These are phyloP conservation scores for Synaphobranchus kaupii DNA, from an alignment of 2,797 vertebrate genomes.

Conservation along the genomic window DNA sequence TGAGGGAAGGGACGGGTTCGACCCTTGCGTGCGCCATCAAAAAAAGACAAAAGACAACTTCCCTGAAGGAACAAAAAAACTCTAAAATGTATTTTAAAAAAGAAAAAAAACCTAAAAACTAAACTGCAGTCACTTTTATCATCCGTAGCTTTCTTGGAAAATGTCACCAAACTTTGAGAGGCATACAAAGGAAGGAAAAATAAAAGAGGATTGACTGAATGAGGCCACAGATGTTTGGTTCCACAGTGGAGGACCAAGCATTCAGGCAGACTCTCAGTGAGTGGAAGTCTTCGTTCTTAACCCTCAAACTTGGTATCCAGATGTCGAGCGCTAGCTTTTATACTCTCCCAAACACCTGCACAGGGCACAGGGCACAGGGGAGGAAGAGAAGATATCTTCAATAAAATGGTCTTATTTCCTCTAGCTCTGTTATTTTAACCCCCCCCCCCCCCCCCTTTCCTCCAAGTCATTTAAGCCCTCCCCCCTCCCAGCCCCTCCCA, in stretches of 20 bases:
- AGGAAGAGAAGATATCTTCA: conserved; percentile 13
- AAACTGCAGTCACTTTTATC: not conserved
- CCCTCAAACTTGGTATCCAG: not conserved
- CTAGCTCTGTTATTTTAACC: not conserved
- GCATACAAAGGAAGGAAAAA: conserved; percentile 3
- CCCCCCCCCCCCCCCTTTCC: not conserved
- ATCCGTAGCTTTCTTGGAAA: not conserved
- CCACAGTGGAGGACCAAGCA: conserved; percentile 41
- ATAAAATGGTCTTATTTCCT: conserved; percentile 28
- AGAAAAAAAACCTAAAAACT: not conserved
- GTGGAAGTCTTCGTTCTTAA: conserved; percentile 45
- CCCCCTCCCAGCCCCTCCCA: not conserved
- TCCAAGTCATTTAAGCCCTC: not conserved
- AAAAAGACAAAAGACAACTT: not conserved
- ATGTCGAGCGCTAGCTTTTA: conserved; percentile 39
- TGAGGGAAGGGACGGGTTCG: not conserved
- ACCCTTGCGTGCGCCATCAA: conserved; percentile 12
- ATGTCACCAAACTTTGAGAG: not conserved
- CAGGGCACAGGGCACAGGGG: not conserved
- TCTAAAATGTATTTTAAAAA: conserved; percentile 13
- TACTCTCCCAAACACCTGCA: conserved; percentile 37
- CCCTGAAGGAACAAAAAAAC: not conserved
- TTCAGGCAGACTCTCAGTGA: conserved; percentile 47
- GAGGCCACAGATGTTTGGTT: conserved; percentile 26
- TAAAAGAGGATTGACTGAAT: not conserved